A percentile compares a stretch with the other conserved stretches of the same genome.
These are phyloP conservation scores for Gallinago paraguaiae DNA, from an alignment of 2,113 vertebrate genomes.

Conservation along the genomic window DNA sequence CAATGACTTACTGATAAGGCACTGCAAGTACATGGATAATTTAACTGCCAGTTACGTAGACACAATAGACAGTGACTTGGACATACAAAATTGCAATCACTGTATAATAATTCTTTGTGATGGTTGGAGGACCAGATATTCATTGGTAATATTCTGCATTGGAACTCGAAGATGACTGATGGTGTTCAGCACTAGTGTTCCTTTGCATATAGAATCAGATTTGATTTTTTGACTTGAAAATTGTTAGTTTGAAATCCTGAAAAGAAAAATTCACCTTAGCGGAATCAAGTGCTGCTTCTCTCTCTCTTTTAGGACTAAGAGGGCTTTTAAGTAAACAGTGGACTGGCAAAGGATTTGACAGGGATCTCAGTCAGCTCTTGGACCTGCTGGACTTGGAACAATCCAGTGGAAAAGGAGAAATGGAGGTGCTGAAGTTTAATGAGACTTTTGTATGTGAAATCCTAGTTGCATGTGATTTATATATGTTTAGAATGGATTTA, in stretches of 20 bases:
- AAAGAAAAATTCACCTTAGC: background rate
- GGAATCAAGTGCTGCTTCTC: background rate
- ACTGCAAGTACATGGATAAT: background rate
- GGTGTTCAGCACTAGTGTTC: background rate
- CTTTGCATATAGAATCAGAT: background rate
- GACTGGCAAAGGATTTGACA: constrained; percentile 87
- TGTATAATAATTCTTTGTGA: background rate
- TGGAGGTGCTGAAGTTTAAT: constrained; percentile 74
- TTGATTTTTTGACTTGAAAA: background rate
- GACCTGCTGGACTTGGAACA: constrained; percentile 67
- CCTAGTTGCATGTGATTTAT: background rate
- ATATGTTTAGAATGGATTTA: background rate
- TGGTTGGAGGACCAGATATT: background rate
- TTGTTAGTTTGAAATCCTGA: background rate
- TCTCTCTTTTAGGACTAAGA: constrained; percentile 80
- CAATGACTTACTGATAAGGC: background rate
- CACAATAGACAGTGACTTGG: background rate
- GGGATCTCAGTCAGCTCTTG: constrained; percentile 81
- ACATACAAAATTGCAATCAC: background rate
- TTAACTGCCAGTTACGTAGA: background rate
- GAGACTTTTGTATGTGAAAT: background rate
- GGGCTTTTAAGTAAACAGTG: constrained; percentile 85
- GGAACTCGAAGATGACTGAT: background rate
- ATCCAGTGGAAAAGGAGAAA: constrained; percentile 49
- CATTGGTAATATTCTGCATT: background rate